Base-by-base conservation (phyloP, 1,140 invertebrate genomes). In the Dufourea novaeangliae region DNA sequence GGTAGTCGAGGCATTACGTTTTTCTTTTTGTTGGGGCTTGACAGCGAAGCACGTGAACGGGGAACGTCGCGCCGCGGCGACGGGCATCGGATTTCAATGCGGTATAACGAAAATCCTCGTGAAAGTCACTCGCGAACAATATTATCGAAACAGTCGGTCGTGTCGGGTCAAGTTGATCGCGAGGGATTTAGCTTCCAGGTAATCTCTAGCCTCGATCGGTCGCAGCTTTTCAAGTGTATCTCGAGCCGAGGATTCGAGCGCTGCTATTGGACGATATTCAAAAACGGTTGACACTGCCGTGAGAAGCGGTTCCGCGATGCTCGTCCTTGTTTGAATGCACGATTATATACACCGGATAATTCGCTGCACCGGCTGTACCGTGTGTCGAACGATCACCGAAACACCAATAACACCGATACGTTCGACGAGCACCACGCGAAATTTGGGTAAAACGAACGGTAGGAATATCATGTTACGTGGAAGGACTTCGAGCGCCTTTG, bases 241-340 rank as follows among this genome's bases (percentile, higher is more conserved):
- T 0, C 44, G 44, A 34, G 50, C 20, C 22, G 7, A 39, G 56
- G n/a, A 32, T 61, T 14, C n/a, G 57, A 54, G 75, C 67, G 57
- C 27, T 56, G 67, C 75, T 63, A 77, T 77, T 77, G 75, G 75
- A 41, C 44, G 46, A 77, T 71, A 63, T 77, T 77, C 68, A 70
- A 77, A 77, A 77, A 71, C 75, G 67, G 57, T 77, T 77, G 75
- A 77, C 68, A 77, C 27, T 71, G 46, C 20, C 67, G 41, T 64
- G 41, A 67, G 72, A 67, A 66, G 41, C 52, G 73, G 73, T 34
- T 57, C n/a, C 63, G 17, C 39, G 44, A 57, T 17, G 41, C 20
- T 34, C 20, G n/a, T 54, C 6, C 69, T 37, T 50, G 59, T 64
- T 27, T 20, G 25, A 52, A 52, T 20, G 34, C 22, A n/a, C 7